These are phyloP conservation scores for Struthio camelus DNA, from an alignment of 2,113 vertebrate species.

Conservation along the genomic window DNA sequence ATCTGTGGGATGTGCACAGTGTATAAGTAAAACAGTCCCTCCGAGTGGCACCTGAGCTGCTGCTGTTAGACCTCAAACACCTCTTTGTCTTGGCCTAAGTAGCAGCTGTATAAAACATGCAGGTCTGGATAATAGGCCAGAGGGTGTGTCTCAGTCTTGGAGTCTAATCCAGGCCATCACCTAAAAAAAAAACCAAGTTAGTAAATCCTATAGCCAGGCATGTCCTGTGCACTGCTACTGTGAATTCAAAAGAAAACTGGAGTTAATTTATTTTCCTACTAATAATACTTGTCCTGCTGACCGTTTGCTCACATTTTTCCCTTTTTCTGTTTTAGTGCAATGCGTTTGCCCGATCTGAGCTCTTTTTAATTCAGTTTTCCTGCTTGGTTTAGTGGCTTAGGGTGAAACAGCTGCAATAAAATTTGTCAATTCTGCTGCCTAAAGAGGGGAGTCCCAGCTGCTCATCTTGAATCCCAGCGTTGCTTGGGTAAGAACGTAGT, in stretches of 20 bases:
- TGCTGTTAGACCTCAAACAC: neutral
- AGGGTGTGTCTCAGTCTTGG: neutral
- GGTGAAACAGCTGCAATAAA: neutral
- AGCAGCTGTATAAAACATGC: too few relatives aligned
- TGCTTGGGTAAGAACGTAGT: neutral
- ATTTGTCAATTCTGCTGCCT: too few relatives aligned
- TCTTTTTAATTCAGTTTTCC: neutral
- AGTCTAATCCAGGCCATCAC: neutral
- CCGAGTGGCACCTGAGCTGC: fast-evolving
- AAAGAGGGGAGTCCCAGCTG: too few relatives aligned
- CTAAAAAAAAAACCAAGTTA: neutral
- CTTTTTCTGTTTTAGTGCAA: neutral
- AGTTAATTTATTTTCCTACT: neutral
- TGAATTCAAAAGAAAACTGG: neutral
- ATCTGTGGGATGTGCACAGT: fast-evolving
- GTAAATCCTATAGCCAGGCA: neutral
- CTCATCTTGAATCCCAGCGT: too few relatives aligned
- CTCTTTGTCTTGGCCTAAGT: neutral
- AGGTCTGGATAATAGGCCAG: too few relatives aligned
- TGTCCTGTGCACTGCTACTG: neutral
- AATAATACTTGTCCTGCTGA: neutral
- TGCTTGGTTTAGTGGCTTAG: neutral
- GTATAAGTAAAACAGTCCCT: fast-evolving
- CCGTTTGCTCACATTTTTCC: too few relatives aligned
- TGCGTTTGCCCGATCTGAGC: neutral